Base-by-base conservation (phyloP, 2,113 vertebrate genomes). In the Elgaria multicarinata region DNA sequence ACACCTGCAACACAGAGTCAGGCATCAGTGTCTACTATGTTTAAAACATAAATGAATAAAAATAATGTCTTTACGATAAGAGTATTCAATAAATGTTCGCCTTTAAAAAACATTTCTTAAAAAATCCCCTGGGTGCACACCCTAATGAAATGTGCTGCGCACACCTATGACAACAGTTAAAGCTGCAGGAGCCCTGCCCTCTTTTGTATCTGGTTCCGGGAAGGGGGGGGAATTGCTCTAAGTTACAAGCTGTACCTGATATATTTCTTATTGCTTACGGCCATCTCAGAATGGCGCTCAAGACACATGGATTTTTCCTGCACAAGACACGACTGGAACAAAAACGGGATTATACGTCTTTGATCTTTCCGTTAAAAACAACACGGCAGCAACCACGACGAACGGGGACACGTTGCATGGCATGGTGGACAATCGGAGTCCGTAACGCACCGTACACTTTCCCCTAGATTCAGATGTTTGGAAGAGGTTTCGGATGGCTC, bases 181-280 rank as follows among this genome's bases (percentile, higher is more conserved):
- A n/a, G n/a, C n/a, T n/a, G n/a, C n/a, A n/a, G n/a, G n/a, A n/a
- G n/a, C n/a, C n/a, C n/a, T n/a, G n/a, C n/a, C n/a, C n/a, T n/a
- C n/a, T n/a, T n/a, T n/a, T n/a, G n/a, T n/a, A n/a, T n/a, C n/a
- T n/a, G n/a, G n/a, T n/a, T n/a, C n/a, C n/a, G 91, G 79, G n/a
- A 91, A 88, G 87, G 72, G 74, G 66, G 89, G 50, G 1, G 26
- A 42, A 20, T 84, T 81, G 53, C 62, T 92, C 71, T 92, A 84
- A 74, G 84, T 92, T 87, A 90, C 90, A 83, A 89, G 86, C 71
- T 85, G 79, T 79, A 85, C 86, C 31, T 66, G 74, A 87, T 55
- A 90, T 77, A 79, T 84, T 93, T 69, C 87, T 96, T 95, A 95
- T 93, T 94, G 94, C 94, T 95, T 92, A 90, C 83, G 90, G 90